Percentiles rank a stretch among this genome's conserved stretches.
Evolutionary conservation across 2,113 vertebrate species (phyloP).

Genomic region (Aleadryas rufinucha): DNA sequence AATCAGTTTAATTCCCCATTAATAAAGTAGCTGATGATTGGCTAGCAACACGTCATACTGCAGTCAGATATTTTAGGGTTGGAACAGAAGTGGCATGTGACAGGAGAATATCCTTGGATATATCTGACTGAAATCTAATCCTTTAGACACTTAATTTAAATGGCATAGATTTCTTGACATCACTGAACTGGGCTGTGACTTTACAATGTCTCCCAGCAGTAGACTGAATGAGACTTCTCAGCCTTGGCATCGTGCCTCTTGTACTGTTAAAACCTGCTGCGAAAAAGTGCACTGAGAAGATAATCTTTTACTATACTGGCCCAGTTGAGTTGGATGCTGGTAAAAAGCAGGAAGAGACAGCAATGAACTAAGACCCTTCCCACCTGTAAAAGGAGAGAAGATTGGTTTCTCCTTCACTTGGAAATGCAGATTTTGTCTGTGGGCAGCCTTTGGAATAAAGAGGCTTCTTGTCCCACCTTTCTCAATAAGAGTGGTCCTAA

Average conservation of each 20-base stretch:
- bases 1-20: not conserved
- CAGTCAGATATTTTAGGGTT: not conserved
- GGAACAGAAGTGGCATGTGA: not conserved
- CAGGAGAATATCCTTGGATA: not conserved
- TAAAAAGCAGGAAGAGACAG: not conserved
- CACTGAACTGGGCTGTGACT: not conserved
- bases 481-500: not conserved
- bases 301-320: not conserved
- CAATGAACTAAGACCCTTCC: not conserved
- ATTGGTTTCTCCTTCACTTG: not conserved
- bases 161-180: not conserved
- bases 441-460: not conserved
- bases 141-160: not conserved
- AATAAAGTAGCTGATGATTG: not conserved
- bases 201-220: not conserved
- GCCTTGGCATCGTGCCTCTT: accelerated
- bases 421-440: not conserved
- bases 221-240: not conserved
- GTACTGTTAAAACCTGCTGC: no score
- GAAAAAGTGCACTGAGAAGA: not conserved
- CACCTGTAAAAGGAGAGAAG: not conserved
- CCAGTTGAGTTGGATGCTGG: not conserved
- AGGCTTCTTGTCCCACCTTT: not conserved
- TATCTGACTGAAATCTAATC: not conserved
- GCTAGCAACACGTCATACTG: not conserved